These are phyloP conservation scores for Morone saxatilis DNA, from an alignment of 2,113 vertebrate species.

Conservation along the genomic window DNA sequence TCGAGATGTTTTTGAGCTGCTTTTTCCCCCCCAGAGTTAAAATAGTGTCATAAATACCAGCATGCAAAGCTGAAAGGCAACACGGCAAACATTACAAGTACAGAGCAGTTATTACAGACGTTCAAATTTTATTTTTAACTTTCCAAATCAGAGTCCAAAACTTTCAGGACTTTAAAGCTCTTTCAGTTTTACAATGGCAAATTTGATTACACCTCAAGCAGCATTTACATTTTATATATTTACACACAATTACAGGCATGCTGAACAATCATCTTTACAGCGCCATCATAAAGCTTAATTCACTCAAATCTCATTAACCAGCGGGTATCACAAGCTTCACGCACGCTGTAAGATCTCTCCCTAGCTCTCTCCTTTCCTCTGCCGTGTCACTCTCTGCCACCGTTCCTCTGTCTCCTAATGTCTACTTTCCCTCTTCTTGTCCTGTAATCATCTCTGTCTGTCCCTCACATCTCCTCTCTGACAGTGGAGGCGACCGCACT, in stretches of 20 bases:
- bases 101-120: background rate
- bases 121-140: background rate
- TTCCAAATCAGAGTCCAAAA: background rate
- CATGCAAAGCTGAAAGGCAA: constrained; percentile 8
- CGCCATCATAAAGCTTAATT: background rate
- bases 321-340: background rate
- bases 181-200: background rate
- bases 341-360: background rate
- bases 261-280: background rate
- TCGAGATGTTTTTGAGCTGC: background rate
- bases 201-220: background rate
- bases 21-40: background rate
- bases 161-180: background rate
- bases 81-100: background rate
- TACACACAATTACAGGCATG: background rate
- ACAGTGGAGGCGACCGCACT: constrained; percentile 34
- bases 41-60: background rate
- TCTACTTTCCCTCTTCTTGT: constrained; percentile 41
- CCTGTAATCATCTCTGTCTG: constrained; percentile 64
- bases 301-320: constrained; percentile 10
- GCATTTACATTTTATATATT: background rate
- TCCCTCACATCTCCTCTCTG: constrained; percentile 47
- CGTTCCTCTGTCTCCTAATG: constrained; percentile 38
- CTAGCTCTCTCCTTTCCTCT: constrained; percentile 2
- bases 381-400: background rate